phyloP scores from a whole-genome alignment of 2,888 invertebrate genomes.

The Oscheius myriophilus region DNA sequence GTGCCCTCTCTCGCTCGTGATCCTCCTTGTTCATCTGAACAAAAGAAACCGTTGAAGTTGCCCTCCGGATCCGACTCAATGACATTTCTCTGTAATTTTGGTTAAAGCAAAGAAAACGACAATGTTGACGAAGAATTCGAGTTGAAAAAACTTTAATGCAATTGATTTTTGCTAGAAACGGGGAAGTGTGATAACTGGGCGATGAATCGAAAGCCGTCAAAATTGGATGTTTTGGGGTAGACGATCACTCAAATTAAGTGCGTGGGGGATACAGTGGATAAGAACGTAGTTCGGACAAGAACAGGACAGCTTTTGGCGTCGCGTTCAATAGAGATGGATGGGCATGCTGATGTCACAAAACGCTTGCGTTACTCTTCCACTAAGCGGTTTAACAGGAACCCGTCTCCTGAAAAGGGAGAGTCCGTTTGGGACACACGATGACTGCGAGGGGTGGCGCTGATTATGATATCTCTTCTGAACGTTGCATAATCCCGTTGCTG shows the following conservation, averaged over 20 bases:
- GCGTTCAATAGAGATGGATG: constrained; percentile 11
- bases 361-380: constrained; percentile 8
- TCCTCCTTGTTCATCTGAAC: constrained; percentile 63
- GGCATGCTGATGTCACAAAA: constrained; percentile 9
- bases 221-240: too few relatives aligned
- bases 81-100: constrained; percentile 23
- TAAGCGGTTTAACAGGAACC: constrained; percentile 23
- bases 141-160: too few relatives aligned
- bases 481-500: constrained; percentile 31
- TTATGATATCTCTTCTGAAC: constrained; percentile 28
- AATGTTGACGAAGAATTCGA: too few relatives aligned
- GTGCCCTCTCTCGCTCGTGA: constrained; percentile 62
- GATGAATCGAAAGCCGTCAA: too few relatives aligned
- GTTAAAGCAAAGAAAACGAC: neutral
- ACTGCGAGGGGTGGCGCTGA: constrained; percentile 15
- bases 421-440: neutral
- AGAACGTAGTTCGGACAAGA: constrained; percentile 23
- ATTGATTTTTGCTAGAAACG: neutral
- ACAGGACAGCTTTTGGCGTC: constrained; percentile 27
- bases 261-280: constrained; percentile 18
- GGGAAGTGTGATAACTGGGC: neutral
- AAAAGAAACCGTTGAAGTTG: constrained; percentile 31
- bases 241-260: constrained; percentile 14
- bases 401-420: constrained; percentile 11
- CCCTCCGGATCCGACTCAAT: constrained; percentile 24